Percentiles rank a stretch among this genome's conserved stretches.
These are phyloP conservation scores for Parapristionchus giblindavisi DNA, from an alignment of 2,888 invertebrate genomes.

Conservation along the genomic window DNA sequence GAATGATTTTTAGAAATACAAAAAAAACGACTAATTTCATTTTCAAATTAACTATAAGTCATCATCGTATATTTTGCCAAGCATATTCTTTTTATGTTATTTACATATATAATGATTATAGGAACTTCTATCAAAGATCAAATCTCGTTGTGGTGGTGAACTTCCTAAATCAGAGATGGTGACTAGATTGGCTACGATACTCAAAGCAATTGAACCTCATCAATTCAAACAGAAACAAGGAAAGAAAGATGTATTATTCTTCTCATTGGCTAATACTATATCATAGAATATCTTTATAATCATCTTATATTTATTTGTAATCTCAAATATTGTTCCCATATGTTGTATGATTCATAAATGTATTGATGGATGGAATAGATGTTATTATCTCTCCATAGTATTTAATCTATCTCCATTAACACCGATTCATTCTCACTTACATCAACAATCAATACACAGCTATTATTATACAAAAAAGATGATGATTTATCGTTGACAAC, in stretches of 20 bases:
- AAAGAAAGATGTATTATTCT: slow-evolving; percentile 65
- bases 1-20: too few species aligned
- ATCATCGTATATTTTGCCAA: too few species aligned
- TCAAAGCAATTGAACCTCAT: slow-evolving; percentile 64
- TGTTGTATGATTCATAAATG: too few species aligned
- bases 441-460: too few species aligned
- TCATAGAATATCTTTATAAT: neutral
- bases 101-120: neutral
- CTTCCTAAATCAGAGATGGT: slow-evolving; percentile 62
- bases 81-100: too few species aligned
- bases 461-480: slow-evolving; percentile 20
- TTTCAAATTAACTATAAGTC: too few species aligned
- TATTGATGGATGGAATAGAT: too few species aligned
- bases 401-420: too few species aligned
- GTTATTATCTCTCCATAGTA: too few species aligned
- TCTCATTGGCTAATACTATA: slow-evolving; percentile 50
- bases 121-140: slow-evolving; percentile 55
- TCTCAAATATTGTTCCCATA: too few species aligned
- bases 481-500: slow-evolving; percentile 30
- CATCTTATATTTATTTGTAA: neutral
- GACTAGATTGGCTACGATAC: slow-evolving; percentile 60
- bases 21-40: too few species aligned
- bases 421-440: too few species aligned
- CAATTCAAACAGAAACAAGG: slow-evolving; percentile 63
- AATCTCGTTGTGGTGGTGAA: slow-evolving; percentile 53